Conservation (phyloP, 2,113 vertebrate genomes). For the Neogobius melanostomus region DNA sequence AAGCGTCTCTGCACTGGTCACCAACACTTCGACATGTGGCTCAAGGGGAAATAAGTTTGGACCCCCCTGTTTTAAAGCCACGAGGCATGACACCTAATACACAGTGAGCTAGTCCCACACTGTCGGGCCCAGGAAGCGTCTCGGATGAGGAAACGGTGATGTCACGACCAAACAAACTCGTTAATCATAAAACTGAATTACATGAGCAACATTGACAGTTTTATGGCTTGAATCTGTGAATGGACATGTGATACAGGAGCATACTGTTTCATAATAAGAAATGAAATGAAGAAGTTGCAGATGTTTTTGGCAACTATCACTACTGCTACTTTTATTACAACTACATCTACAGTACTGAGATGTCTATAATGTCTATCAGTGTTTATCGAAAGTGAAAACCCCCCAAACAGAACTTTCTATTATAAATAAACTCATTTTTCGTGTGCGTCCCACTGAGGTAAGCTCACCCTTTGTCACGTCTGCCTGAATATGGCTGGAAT, state of each 20-base stretch:
- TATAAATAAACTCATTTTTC: background rate
- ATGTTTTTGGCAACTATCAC: too few species aligned
- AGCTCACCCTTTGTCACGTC: background rate
- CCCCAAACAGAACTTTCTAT: too few species aligned
- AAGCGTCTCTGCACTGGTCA: too few species aligned
- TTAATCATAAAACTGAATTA: background rate
- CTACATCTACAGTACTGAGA: too few species aligned
- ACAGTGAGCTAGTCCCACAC: constrained; percentile 51
- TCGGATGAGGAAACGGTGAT: constrained; percentile 32
- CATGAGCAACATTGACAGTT: background rate
- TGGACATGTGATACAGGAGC: background rate
- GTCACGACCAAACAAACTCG: constrained; percentile 18
- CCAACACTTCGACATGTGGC: too few species aligned
- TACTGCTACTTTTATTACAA: too few species aligned
- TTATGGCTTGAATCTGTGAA: background rate
- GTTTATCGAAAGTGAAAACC: too few species aligned
- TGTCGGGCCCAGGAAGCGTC: constrained; percentile 10
- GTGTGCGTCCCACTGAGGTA: background rate
- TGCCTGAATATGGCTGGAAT: background rate
- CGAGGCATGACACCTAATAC: constrained; percentile 55
- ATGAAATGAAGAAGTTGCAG: too few species aligned
- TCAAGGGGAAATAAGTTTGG: too few species aligned
- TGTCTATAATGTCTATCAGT: too few species aligned
- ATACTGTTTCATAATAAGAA: background rate
- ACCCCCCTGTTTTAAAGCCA: constrained; percentile 16